A percentile compares a stretch with the other conserved stretches of the same genome.
Evolutionary conservation across 2,797 vertebrate species (phyloP).

Genomic region (Todus mexicanus): DNA sequence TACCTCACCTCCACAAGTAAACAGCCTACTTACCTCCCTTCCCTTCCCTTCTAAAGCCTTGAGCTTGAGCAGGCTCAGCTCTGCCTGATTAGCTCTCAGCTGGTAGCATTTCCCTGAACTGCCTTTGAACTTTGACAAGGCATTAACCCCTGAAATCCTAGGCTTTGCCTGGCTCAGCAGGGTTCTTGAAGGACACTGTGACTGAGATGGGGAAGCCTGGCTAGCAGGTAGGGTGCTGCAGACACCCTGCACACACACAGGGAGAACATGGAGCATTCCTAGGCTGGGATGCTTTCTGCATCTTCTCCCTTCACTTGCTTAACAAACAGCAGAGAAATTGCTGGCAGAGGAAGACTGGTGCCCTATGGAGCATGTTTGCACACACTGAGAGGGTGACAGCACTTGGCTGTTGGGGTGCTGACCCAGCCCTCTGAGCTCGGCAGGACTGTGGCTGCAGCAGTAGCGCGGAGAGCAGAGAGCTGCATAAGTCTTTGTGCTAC

Average conservation of each 20-base stretch:
- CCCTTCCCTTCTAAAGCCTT: background rate
- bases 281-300: background rate
- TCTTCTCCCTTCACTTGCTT: background rate
- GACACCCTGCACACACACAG: accelerated
- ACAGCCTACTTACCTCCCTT: background rate
- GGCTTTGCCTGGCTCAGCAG: background rate
- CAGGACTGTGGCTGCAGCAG: accelerated
- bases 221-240: background rate
- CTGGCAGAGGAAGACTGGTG: background rate
- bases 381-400: background rate
- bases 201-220: background rate
- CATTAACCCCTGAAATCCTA: background rate
- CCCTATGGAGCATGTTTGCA: accelerated
- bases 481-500: background rate
- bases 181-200: background rate
- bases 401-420: background rate
- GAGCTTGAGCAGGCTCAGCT: background rate
- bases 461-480: background rate
- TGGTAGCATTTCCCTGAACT: background rate
- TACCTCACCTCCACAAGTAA: background rate
- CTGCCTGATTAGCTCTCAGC: background rate
- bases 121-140: background rate
- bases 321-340: background rate
- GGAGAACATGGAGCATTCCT: accelerated
- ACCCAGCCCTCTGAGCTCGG: accelerated